Base-by-base conservation (phyloP, 2,113 vertebrate species). In the Zosterops hypoxanthus region DNA sequence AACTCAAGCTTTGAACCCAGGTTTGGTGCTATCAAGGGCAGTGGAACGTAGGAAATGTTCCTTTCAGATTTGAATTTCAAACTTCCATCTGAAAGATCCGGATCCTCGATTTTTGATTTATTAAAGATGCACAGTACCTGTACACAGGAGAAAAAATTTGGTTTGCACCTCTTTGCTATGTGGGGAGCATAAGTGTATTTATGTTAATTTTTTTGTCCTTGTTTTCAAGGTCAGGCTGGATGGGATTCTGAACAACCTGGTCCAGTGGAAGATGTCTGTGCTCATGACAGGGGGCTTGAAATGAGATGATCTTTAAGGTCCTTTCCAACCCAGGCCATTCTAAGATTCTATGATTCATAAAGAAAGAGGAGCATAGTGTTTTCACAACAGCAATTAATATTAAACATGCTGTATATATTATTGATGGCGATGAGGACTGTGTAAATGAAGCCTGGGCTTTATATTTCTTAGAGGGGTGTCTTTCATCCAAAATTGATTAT, bases 401-500 rank as follows among this genome's bases (percentile, higher is more conserved):
- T 94, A 93, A 94, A 82, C 33, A n/a, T 8, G 12, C 3, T 50
- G 4, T 33, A 49, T 82, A 55, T 84, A 82, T 87, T 94, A 91
- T 83, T 95, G 87, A 92, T 94, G 39, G 49, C 4, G 4, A 91
- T 53, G 71, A 73, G 9, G 44, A 72, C 64, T 72, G 66, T 64
- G 72, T 60, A 91, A 95, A 91, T 68, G 52, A 79, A 90, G 19
- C 79, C 53, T 21, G 59, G 34, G 34, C 11, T 92, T 83, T 89
- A 46, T 88, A 83, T 90, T 89, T 94, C 88, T 88, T 96, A 79
- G 75, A 93, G 59, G 7, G 5, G 6, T 50, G 47, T 25, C 9
- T 88, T 92, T 95, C 80, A 72, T 90, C 57, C 77, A 60, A 79
- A 93, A 92, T 26, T 49, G 82, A 78, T 96, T 63, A 59, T 84